These are phyloP conservation scores for Drosophila ambigua DNA, from an alignment of 1,140 invertebrate genomes.

Conservation along the genomic window DNA sequence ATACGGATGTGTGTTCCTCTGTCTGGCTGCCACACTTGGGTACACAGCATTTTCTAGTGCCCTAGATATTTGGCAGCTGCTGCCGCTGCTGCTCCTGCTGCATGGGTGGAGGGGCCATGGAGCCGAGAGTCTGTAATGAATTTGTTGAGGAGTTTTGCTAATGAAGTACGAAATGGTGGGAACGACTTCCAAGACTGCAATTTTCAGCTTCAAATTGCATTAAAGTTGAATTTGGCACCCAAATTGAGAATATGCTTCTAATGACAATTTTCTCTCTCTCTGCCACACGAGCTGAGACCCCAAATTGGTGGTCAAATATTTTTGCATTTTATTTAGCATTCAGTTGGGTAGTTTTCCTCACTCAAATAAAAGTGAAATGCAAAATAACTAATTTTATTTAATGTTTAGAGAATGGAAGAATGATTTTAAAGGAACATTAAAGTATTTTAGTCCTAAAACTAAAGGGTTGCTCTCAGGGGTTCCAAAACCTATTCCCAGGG, in stretches of 20 bases:
- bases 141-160: conserved; percentile 77
- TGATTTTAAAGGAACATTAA: too few relatives aligned
- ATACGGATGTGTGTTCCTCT: conserved; percentile 10
- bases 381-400: too few relatives aligned
- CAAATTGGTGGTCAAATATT: conserved; percentile 27
- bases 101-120: conserved; percentile 14
- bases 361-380: too few relatives aligned
- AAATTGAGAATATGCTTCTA: conserved; percentile 28
- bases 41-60: conserved; percentile 56
- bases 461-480: conserved; percentile 11
- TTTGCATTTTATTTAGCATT: conserved; percentile 14
- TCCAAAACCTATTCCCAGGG: conserved; percentile 13
- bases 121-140: conserved; percentile 62
- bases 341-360: not conserved
- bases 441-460: not conserved
- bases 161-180: conserved; percentile 55
- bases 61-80: conserved; percentile 66
- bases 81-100: conserved; percentile 13
- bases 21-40: conserved; percentile 40
- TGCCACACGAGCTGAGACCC: not conserved
- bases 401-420: too few relatives aligned
- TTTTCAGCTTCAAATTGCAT: conserved; percentile 71
- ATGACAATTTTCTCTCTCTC: conserved; percentile 17
- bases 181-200: conserved; percentile 62
- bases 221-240: conserved; percentile 49